These are phyloP conservation scores for Ectobius pallidus DNA, from an alignment of 2,888 invertebrate genomes.

Conservation along the genomic window DNA sequence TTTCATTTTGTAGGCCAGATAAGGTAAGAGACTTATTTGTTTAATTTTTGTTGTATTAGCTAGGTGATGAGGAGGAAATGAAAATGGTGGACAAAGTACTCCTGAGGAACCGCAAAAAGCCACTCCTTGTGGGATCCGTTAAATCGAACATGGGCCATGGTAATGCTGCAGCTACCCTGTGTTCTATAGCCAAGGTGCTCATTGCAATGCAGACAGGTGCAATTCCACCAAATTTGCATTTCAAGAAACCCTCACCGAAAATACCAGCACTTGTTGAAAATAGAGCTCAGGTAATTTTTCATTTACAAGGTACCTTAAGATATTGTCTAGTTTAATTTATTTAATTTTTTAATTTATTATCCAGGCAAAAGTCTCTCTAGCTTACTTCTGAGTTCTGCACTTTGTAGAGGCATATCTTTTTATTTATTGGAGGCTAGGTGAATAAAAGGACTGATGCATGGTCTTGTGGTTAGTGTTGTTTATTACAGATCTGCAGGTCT, in stretches of 20 bases:
- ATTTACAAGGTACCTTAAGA: too few relatives aligned
- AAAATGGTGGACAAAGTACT: slow-evolving; percentile 59
- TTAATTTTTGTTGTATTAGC: slow-evolving; percentile 16
- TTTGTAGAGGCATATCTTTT: too few relatives aligned
- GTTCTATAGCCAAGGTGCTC: slow-evolving; percentile 57
- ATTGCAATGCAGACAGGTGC: slow-evolving; percentile 46
- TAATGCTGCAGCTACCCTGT: slow-evolving; percentile 57
- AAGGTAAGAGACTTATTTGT: too few relatives aligned
- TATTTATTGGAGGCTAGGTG: too few relatives aligned
- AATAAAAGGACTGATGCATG: too few relatives aligned
- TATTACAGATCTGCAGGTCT: too few relatives aligned
- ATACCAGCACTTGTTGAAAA: slow-evolving; percentile 45
- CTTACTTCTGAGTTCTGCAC: too few relatives aligned
- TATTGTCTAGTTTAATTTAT: too few relatives aligned
- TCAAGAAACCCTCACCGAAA: slow-evolving; percentile 44
- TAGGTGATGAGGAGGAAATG: slow-evolving; percentile 62
- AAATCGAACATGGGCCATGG: slow-evolving; percentile 68
- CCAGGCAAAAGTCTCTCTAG: too few relatives aligned
- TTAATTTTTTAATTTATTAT: too few relatives aligned
- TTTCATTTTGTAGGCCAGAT: too few relatives aligned
- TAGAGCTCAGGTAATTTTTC: slow-evolving; percentile 47
- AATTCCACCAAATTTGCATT: slow-evolving; percentile 49
- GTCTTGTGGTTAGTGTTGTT: too few relatives aligned
- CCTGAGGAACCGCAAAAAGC: slow-evolving; percentile 56
- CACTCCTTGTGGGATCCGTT: slow-evolving; percentile 64